phyloP scores from a whole-genome alignment of 2,797 vertebrate genomes.

The Spinus pinus region DNA sequence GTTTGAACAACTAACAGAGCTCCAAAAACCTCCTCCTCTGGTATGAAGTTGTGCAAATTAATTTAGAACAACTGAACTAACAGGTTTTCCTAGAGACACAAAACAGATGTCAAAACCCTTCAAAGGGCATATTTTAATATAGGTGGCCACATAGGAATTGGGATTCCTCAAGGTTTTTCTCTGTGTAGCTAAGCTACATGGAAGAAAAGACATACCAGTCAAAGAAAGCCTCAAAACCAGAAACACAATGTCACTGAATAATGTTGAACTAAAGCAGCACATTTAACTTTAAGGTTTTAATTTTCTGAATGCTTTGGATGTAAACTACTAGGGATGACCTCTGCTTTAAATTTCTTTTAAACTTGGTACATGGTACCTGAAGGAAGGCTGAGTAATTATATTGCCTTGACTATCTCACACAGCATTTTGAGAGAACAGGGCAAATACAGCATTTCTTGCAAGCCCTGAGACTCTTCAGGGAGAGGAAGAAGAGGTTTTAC shows the following conservation, averaged over 20 bases:
- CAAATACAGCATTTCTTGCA: not conserved
- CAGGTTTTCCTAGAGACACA: not conserved
- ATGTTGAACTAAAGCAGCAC: not conserved
- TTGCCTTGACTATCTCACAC: not conserved
- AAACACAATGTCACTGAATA: not conserved
- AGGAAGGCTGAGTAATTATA: not conserved
- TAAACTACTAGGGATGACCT: not conserved
- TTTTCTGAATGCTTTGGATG: not conserved
- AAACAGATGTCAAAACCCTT: not conserved
- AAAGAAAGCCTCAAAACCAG: not conserved
- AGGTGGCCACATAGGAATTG: not conserved
- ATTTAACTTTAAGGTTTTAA: not conserved
- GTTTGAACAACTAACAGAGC: not conserved
- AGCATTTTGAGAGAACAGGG: not conserved
- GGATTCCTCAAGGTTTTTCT: not conserved
- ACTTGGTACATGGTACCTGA: not conserved
- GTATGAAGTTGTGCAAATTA: not conserved
- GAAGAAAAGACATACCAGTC: not conserved
- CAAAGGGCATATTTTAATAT: not conserved
- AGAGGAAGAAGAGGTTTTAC: not conserved
- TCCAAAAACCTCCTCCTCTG: not conserved
- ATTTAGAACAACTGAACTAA: not conserved
- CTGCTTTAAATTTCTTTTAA: not conserved
- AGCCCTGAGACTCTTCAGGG: not conserved
- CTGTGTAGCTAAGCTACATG: fast-evolving